Conservation (phyloP, 2,797 vertebrate species). For the Halcyon leucocephala region DNA sequence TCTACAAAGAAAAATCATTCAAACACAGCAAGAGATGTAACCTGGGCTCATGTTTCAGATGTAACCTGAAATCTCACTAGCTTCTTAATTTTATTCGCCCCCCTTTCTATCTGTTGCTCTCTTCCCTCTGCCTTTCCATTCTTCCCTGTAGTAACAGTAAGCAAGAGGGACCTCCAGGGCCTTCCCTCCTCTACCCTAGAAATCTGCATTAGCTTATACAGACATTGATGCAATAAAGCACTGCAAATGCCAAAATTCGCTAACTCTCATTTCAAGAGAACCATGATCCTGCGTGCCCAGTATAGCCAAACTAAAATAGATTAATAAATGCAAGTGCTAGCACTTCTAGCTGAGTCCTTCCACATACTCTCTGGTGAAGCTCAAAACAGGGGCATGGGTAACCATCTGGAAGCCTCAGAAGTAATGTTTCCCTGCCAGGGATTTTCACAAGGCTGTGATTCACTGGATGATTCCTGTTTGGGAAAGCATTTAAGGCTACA, state of each 20-base stretch:
- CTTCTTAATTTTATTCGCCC: slow-evolving; percentile 32
- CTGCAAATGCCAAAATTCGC: slow-evolving; percentile 22
- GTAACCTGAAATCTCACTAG: background rate
- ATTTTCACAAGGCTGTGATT: slow-evolving; percentile 52
- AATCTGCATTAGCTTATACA: slow-evolving; percentile 55
- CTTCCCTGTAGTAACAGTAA: slow-evolving; percentile 49
- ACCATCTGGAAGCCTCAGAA: slow-evolving; percentile 53
- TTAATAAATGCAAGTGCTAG: background rate
- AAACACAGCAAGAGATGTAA: slow-evolving; percentile 69
- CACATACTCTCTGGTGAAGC: background rate
- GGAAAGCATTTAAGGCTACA: background rate
- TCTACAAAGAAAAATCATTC: slow-evolving; percentile 78
- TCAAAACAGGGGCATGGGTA: slow-evolving; percentile 50
- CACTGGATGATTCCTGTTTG: background rate
- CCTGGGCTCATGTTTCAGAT: background rate
- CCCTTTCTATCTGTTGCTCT: background rate
- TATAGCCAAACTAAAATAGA: background rate
- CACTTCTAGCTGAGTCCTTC: slow-evolving; percentile 32
- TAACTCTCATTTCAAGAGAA: background rate
- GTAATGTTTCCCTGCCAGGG: background rate
- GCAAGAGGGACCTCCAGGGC: slow-evolving; percentile 22
- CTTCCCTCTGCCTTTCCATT: background rate
- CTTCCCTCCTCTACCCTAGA: background rate
- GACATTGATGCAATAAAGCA: background rate
- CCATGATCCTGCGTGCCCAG: background rate